Evolutionary conservation across 2,888 invertebrate genomes (phyloP).

Genomic region (Trachelus tabidus): DNA sequence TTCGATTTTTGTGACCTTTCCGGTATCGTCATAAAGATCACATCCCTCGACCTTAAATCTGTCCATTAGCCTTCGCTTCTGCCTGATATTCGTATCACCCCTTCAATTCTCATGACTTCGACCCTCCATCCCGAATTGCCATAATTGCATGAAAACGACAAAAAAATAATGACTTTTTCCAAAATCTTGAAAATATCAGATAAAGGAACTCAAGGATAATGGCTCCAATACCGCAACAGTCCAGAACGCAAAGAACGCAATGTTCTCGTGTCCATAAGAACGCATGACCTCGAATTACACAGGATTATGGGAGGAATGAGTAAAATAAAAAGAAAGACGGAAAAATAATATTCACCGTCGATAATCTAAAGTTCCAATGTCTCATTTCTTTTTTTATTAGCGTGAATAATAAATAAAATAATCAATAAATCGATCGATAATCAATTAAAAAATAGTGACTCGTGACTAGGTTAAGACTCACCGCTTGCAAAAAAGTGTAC

Average conservation of each 20-base stretch:
- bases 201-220: neutral
- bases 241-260: neutral
- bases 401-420: conserved; percentile 62
- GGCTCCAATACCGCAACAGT: neutral
- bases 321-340: neutral
- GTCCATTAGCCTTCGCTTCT: neutral
- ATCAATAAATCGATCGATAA: conserved; percentile 59
- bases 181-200: neutral
- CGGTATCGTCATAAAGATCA: neutral
- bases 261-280: neutral
- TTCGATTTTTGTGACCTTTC: neutral
- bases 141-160: neutral
- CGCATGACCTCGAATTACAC: neutral
- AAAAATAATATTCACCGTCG: conserved; percentile 3
- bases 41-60: neutral
- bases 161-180: neutral
- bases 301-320: neutral
- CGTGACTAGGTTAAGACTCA: conserved; percentile 67
- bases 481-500: conserved; percentile 59
- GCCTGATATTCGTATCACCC: neutral
- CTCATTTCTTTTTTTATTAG: conserved; percentile 35
- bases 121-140: neutral
- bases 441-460: conserved; percentile 64
- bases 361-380: conserved; percentile 32
- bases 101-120: neutral